Evolutionary conservation across 2,888 invertebrate species (phyloP).

Genomic region (Nomada fabriciana): DNA sequence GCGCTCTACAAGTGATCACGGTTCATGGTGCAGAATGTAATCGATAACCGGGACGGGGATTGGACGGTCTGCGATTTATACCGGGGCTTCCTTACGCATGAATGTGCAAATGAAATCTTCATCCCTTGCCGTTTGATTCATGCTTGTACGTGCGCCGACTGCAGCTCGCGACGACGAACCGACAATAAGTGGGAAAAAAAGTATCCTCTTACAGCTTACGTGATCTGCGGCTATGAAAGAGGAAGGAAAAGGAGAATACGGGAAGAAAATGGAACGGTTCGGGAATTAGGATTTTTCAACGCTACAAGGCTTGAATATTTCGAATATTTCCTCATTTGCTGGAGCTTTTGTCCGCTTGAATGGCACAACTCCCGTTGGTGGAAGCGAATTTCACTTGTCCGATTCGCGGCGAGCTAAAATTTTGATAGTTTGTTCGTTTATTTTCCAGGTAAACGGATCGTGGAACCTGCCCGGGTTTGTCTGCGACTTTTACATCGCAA

Average conservation of each 20-base stretch:
- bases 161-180: too few species aligned
- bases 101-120: constrained; percentile 14
- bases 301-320: too few species aligned
- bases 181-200: too few species aligned
- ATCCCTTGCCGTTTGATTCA: neutral
- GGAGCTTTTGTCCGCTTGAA: neutral
- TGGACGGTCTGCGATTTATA: constrained; percentile 22
- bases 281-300: too few species aligned
- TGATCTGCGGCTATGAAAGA: neutral
- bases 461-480: constrained; percentile 96
- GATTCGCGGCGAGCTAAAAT: constrained; percentile 21
- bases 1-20: constrained; percentile 26
- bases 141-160: neutral
- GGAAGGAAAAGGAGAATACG: neutral
- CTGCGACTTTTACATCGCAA: constrained; percentile 98
- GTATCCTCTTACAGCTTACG: too few species aligned
- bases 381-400: constrained; percentile 20
- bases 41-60: constrained; percentile 18
- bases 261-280: neutral
- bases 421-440: constrained; percentile 49
- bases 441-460: constrained; percentile 92
- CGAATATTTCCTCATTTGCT: neutral
- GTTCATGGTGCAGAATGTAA: constrained; percentile 11
- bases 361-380: neutral
- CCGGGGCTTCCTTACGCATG: neutral